Percentiles rank a stretch among this genome's conserved stretches.
Evolutionary conservation across 1,140 invertebrate species (phyloP).

Genomic region (Zelostemma sp.): DNA sequence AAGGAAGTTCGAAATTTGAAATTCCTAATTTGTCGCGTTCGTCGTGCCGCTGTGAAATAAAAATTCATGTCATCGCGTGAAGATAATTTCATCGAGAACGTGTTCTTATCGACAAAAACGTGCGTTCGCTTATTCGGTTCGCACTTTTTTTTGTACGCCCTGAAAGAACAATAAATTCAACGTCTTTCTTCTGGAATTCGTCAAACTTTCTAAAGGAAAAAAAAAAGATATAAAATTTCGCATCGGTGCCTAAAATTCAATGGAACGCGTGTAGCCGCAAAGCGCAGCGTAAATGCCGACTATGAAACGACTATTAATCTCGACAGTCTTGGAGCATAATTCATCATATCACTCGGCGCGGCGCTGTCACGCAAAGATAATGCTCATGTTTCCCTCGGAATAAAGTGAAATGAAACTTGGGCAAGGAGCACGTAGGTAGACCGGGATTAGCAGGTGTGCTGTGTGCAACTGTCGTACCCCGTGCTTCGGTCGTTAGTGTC

Average conservation of each 20-base stretch:
- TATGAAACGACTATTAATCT: not conserved
- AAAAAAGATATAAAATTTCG: no score
- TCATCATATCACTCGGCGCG: not conserved
- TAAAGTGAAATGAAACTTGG: not conserved
- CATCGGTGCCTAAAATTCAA: not conserved
- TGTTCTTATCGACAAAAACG: not conserved
- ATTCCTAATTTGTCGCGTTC: no score
- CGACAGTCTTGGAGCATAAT: not conserved
- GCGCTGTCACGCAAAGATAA: not conserved
- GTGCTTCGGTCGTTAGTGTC: slow-evolving; percentile 1
- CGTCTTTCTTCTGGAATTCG: no score
- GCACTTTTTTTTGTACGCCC: no score
- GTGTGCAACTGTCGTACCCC: not conserved
- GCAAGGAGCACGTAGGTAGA: not conserved
- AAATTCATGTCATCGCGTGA: no score
- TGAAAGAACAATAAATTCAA: no score
- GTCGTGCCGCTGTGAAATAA: no score
- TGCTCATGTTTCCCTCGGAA: not conserved
- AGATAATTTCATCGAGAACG: not conserved
- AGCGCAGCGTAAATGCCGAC: not conserved
- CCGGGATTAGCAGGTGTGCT: not conserved
- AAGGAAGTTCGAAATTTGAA: no score
- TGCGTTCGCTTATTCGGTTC: not conserved
- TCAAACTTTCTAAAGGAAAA: not conserved
- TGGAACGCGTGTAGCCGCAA: not conserved